These are phyloP conservation scores for Gadopsis bispinosus DNA, from an alignment of 2,797 vertebrate species.

Conservation along the genomic window DNA sequence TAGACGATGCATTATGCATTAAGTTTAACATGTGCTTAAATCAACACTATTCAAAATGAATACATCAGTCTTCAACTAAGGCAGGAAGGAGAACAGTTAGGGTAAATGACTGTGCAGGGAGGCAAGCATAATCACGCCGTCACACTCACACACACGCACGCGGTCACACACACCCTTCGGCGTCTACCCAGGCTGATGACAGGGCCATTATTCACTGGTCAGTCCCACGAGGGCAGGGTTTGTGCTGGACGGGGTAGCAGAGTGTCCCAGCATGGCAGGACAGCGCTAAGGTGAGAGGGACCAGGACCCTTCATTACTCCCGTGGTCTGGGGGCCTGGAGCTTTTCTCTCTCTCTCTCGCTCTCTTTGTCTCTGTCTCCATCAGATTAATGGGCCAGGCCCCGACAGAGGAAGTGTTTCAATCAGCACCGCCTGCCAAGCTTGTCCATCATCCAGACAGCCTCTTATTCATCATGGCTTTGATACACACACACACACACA, in stretches of 20 bases:
- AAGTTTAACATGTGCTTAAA: slow-evolving; percentile 83
- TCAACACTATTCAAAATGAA: slow-evolving; percentile 80
- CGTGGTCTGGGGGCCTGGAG: slow-evolving; percentile 69
- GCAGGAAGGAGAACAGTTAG: slow-evolving; percentile 72
- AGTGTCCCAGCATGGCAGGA: slow-evolving; percentile 75
- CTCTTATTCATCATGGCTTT: slow-evolving; percentile 84
- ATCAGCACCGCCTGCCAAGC: slow-evolving; percentile 90
- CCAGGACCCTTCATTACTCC: slow-evolving; percentile 83
- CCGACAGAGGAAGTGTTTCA: slow-evolving; percentile 98
- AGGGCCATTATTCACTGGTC: slow-evolving; percentile 96
- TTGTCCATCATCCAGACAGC: slow-evolving; percentile 85
- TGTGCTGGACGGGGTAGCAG: slow-evolving; percentile 83
- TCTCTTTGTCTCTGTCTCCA: slow-evolving; percentile 78
- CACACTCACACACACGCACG: slow-evolving; percentile 36
- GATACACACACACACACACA: slow-evolving; percentile 66
- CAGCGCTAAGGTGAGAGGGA: slow-evolving; percentile 78
- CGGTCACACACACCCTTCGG: slow-evolving; percentile 79
- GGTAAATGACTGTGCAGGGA: slow-evolving; percentile 72
- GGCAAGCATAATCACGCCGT: slow-evolving; percentile 48
- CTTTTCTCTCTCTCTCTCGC: slow-evolving; percentile 41
- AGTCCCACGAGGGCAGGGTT: slow-evolving; percentile 90
- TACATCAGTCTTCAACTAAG: slow-evolving; percentile 75
- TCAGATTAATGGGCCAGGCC: slow-evolving; percentile 95
- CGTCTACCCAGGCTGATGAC: slow-evolving; percentile 91
- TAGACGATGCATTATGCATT: slow-evolving; percentile 83